Evolutionary conservation across 2,888 invertebrate species (phyloP).

Genomic region (Odontomyia ornata): DNA sequence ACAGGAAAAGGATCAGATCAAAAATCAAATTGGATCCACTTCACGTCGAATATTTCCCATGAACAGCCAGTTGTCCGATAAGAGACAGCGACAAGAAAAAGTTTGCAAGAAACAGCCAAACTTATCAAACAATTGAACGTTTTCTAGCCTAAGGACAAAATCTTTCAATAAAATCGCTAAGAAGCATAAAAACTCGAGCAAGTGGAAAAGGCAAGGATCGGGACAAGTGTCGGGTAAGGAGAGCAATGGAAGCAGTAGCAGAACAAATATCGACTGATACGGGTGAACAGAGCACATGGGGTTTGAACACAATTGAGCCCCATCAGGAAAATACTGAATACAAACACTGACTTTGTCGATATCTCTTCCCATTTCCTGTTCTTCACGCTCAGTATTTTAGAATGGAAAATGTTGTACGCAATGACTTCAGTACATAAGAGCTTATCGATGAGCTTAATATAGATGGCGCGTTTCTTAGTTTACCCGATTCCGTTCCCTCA

Average conservation of each 20-base stretch:
- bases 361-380: background rate
- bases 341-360: slow-evolving; percentile 15
- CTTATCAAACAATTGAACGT: slow-evolving; percentile 31
- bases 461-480: too few relatives aligned
- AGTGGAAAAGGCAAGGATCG: background rate
- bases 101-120: slow-evolving; percentile 2
- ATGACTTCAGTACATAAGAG: too few relatives aligned
- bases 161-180: slow-evolving; percentile 30
- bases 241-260: background rate
- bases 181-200: background rate
- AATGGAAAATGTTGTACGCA: too few relatives aligned
- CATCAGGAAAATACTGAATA: slow-evolving; percentile 18
- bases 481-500: too few relatives aligned
- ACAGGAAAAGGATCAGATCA: background rate
- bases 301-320: background rate
- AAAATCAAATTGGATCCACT: background rate
- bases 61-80: background rate
- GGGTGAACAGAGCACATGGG: background rate
- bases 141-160: slow-evolving; percentile 18
- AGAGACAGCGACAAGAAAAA: background rate
- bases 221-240: background rate
- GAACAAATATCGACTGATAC: background rate
- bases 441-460: too few relatives aligned
- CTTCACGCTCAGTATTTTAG: too few relatives aligned
- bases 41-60: background rate